phyloP scores from a whole-genome alignment of 2,797 vertebrate genomes.

The Enteromius paludinosus region DNA sequence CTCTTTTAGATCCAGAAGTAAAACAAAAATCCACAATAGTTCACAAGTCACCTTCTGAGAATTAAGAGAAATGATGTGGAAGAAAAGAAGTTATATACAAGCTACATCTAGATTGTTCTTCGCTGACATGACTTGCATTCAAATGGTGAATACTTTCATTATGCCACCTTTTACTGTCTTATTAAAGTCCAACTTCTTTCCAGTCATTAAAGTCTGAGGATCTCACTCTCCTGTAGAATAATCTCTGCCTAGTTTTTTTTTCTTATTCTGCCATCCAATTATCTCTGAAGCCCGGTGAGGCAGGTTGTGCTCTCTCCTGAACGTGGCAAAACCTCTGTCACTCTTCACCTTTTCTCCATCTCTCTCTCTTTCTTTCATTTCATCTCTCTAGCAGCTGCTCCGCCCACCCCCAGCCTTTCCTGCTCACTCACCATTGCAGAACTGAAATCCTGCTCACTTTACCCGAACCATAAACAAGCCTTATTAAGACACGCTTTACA shows the following conservation, averaged over 20 bases:
- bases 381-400: conserved; percentile 39
- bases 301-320: conserved; percentile 62
- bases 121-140: conserved; percentile 3
- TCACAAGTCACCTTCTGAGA: not conserved
- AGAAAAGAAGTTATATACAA: conserved; percentile 4
- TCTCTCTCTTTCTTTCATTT: conserved; percentile 46
- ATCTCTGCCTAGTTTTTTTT: conserved; percentile 54
- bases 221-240: conserved; percentile 54
- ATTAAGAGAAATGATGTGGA: not conserved
- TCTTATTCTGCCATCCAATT: conserved; percentile 74
- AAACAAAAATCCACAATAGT: not conserved
- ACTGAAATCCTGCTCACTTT: conserved; percentile 59
- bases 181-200: conserved; percentile 28
- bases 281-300: conserved; percentile 66
- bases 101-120: conserved; percentile 3
- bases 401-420: not conserved
- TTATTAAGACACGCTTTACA: conserved; percentile 23
- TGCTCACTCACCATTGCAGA: conserved; percentile 38
- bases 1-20: not conserved
- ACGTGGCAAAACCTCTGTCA: conserved; percentile 67
- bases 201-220: conserved; percentile 22
- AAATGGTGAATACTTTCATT: conserved; percentile 5
- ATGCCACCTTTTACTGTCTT: conserved; percentile 10
- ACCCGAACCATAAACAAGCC: conserved; percentile 31
- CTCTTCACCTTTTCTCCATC: conserved; percentile 57